phyloP scores from a whole-genome alignment of 2,113 vertebrate species.

The Apus apus region DNA sequence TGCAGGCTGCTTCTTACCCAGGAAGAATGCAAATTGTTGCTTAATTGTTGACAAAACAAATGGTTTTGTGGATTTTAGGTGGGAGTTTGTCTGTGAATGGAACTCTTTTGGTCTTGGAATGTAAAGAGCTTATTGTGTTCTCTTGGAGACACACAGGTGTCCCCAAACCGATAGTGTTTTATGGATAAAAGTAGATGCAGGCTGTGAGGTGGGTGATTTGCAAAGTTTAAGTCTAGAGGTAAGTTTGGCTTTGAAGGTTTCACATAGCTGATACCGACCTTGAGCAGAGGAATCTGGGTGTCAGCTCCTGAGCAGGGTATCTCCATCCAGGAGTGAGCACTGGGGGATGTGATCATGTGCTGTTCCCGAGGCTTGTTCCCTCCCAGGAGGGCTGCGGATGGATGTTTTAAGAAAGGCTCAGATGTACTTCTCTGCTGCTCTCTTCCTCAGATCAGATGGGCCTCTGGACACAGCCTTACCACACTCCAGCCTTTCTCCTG shows the following conservation, averaged over 20 bases:
- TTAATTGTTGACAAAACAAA: constrained; percentile 37
- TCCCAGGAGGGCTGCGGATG: background rate
- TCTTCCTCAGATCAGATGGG: background rate
- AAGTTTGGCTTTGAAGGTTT: background rate
- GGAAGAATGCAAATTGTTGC: constrained; percentile 15
- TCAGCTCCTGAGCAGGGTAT: background rate
- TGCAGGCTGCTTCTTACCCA: background rate
- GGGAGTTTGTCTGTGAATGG: background rate
- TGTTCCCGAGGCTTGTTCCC: rapidly evolving
- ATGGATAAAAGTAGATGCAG: background rate
- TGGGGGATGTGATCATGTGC: rapidly evolving
- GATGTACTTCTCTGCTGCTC: background rate
- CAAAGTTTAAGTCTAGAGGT: background rate
- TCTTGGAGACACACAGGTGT: background rate
- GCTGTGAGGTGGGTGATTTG: background rate
- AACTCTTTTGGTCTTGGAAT: background rate
- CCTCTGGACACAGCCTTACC: background rate
- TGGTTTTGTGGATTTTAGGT: background rate
- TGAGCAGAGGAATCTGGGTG: background rate
- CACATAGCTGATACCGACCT: rapidly evolving
- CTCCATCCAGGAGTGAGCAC: background rate
- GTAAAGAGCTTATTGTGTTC: background rate
- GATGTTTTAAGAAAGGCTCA: background rate
- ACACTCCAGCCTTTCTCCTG: background rate
- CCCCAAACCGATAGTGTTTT: background rate